Percentiles rank a stretch among this genome's conserved stretches.
Conservation (phyloP, 2,113 vertebrate genomes). For the Sinosuthora webbiana region DNA sequence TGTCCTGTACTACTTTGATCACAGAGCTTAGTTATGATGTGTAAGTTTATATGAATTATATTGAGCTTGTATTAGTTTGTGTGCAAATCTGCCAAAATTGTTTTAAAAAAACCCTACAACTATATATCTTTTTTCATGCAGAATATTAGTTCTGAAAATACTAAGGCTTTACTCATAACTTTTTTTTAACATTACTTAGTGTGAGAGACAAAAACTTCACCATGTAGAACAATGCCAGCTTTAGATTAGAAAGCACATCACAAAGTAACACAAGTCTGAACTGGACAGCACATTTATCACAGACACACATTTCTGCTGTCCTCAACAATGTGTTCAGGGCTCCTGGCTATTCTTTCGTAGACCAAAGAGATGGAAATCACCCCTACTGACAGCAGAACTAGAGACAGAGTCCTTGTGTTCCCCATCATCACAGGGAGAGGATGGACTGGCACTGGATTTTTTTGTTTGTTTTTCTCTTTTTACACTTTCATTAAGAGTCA, state of each 20-base stretch:
- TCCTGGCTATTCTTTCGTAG: neutral
- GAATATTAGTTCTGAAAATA: neutral
- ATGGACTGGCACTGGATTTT: neutral
- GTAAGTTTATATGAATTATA: neutral
- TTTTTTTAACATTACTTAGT: neutral
- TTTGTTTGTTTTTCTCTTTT: neutral
- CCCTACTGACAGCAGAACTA: neutral
- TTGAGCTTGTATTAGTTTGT: neutral
- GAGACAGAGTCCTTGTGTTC: neutral
- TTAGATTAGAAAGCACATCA: neutral
- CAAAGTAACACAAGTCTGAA: neutral
- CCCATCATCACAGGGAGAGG: neutral
- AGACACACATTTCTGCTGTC: neutral
- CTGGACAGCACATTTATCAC: neutral
- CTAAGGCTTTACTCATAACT: neutral
- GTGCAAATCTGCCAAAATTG: neutral
- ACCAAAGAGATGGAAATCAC: neutral
- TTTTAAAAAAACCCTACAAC: neutral
- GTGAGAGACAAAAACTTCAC: neutral
- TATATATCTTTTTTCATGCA: neutral
- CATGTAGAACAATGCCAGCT: neutral
- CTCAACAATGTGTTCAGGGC: rapidly evolving
- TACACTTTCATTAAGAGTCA: neutral
- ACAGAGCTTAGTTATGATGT: neutral
- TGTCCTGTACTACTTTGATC: neutral